Evolutionary conservation across 2,797 vertebrate genomes (phyloP).

Genomic region (Geotrypetes seraphini): DNA sequence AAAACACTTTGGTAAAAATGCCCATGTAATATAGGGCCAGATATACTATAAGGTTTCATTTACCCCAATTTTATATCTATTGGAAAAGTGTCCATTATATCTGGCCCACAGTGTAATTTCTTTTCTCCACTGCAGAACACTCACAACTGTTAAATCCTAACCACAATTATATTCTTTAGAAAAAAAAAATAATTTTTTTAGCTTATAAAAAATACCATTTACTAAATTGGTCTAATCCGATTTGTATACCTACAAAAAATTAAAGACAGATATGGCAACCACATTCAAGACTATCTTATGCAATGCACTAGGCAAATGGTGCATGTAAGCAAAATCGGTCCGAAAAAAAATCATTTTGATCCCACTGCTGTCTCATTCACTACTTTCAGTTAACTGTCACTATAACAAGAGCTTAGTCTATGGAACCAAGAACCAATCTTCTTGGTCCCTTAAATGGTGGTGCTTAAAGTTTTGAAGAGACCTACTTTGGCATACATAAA

Average conservation of each 20-base stretch:
- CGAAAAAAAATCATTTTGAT: slow-evolving; percentile 1
- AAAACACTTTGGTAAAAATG: too few species aligned
- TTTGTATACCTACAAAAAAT: slow-evolving; percentile 26
- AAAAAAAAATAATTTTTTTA: too few species aligned
- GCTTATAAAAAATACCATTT: slow-evolving; percentile 44
- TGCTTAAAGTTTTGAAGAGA: slow-evolving; percentile 16
- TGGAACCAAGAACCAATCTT: slow-evolving; percentile 21
- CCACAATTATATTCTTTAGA: too few species aligned
- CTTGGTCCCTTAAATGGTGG: slow-evolving; percentile 31
- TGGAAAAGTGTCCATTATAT: too few species aligned
- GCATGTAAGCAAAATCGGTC: not conserved
- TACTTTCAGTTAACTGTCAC: slow-evolving; percentile 12
- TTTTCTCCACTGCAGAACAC: too few species aligned
- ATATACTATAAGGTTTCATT: too few species aligned
- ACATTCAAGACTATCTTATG: slow-evolving; percentile 4
- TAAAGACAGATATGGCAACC: slow-evolving; percentile 20
- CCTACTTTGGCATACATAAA: slow-evolving; percentile 40
- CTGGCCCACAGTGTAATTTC: too few species aligned
- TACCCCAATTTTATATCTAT: too few species aligned
- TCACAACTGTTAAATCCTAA: too few species aligned
- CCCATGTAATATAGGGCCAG: too few species aligned
- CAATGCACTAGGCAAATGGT: slow-evolving; percentile 1
- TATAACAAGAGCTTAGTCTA: slow-evolving; percentile 13
- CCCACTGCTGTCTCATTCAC: slow-evolving; percentile 5
- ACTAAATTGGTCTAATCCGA: slow-evolving; percentile 41